phyloP scores from a whole-genome alignment of 2,797 vertebrate genomes.

The Chrysocyon brachyurus region DNA sequence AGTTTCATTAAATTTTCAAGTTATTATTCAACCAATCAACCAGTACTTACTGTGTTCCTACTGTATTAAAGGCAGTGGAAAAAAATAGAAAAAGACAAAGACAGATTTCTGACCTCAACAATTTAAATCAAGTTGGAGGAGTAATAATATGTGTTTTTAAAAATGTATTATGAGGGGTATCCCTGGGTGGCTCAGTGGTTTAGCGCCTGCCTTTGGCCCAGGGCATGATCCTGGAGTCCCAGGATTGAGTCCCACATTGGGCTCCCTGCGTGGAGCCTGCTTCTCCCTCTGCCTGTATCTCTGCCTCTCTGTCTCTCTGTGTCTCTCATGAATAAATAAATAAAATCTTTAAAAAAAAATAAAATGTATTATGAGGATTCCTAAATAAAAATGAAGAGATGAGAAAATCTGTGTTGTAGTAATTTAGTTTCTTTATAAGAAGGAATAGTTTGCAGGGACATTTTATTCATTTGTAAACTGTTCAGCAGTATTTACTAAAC shows the following conservation, averaged over 20 bases:
- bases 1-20: slow-evolving; percentile 12
- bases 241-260: no score
- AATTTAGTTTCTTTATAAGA: not conserved
- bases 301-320: no score
- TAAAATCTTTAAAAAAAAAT: no score
- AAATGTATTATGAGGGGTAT: not conserved
- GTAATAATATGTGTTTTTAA: not conserved
- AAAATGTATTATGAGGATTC: not conserved
- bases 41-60: not conserved
- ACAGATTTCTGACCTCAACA: slow-evolving; percentile 13
- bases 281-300: no score
- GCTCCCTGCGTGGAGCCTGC: no score
- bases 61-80: not conserved
- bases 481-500: not conserved
- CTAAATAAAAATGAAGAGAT: slow-evolving; percentile 18
- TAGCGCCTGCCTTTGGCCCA: no score
- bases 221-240: no score
- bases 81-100: slow-evolving; percentile 2
- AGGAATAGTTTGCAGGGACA: not conserved
- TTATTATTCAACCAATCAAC: not conserved
- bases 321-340: no score
- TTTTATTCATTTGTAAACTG: slow-evolving; percentile 54
- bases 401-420: not conserved
- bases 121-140: slow-evolving; percentile 38
- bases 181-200: no score